These are phyloP conservation scores for Heteromyza rotundicornis DNA, from an alignment of 2,888 invertebrate genomes.

Conservation along the genomic window DNA sequence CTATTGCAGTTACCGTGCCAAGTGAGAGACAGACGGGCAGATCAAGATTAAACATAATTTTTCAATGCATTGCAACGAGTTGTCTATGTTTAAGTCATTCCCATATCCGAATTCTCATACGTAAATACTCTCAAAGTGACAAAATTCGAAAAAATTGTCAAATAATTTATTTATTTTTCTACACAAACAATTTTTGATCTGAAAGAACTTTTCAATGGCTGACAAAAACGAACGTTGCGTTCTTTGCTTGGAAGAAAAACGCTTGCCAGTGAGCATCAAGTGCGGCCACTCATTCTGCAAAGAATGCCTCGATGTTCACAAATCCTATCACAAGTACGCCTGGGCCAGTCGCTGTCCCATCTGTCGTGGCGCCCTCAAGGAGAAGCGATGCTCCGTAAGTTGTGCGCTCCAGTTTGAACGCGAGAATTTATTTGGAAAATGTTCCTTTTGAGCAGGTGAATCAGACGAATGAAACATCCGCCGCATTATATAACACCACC, in stretches of 20 bases:
- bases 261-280: slow-evolving; percentile 30
- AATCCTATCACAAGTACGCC: slow-evolving; percentile 31
- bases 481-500: too few species aligned
- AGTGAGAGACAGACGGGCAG: too few species aligned
- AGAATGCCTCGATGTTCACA: slow-evolving; percentile 31
- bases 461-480: too few species aligned
- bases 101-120: too few species aligned
- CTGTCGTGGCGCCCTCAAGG: slow-evolving; percentile 28
- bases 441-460: slow-evolving; percentile 25
- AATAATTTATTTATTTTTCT: slow-evolving; percentile 2
- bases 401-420: not conserved
- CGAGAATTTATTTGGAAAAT: slow-evolving; percentile 22
- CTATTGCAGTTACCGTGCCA: too few species aligned
- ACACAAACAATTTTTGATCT: not conserved
- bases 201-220: not conserved
- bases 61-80: too few species aligned
- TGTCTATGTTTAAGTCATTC: too few species aligned
- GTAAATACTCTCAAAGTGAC: too few species aligned
- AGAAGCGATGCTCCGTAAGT: slow-evolving; percentile 30
- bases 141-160: not conserved
- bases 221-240: slow-evolving; percentile 24
- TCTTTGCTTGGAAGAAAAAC: slow-evolving; percentile 37
- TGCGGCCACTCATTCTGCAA: slow-evolving; percentile 39
- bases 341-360: slow-evolving; percentile 39
- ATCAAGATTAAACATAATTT: too few species aligned